phyloP scores from a whole-genome alignment of 2,888 invertebrate genomes.

The Acanthosepion pharaonis region DNA sequence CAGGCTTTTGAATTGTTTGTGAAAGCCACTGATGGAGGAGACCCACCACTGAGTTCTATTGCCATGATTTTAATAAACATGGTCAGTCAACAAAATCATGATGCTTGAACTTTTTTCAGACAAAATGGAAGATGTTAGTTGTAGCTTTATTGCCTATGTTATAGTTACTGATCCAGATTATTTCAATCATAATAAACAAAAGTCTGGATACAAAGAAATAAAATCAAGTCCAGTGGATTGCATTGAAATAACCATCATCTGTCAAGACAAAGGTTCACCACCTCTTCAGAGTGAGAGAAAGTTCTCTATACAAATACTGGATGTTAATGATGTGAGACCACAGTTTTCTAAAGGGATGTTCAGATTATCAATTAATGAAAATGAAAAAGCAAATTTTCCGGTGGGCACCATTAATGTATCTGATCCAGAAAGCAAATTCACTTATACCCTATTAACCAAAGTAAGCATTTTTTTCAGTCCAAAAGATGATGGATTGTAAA shows the following conservation, averaged over 20 bases:
- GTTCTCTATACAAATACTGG: background rate
- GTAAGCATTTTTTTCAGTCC: background rate
- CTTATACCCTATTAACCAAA: background rate
- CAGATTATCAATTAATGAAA: background rate
- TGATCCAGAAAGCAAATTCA: background rate
- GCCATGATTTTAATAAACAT: background rate
- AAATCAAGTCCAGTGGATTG: background rate
- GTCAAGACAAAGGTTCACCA: background rate
- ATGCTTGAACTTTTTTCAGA: background rate
- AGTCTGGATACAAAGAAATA: background rate
- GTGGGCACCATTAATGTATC: background rate
- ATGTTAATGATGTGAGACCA: background rate
- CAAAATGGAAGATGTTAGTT: background rate
- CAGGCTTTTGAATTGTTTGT: background rate
- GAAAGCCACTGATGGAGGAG: background rate
- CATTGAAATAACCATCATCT: background rate
- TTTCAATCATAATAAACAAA: background rate
- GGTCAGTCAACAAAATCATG: background rate
- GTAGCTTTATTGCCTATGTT: background rate
- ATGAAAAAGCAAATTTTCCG: background rate
- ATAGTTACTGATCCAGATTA: conserved; percentile 2
- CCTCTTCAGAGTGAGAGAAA: background rate
- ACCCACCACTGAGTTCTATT: background rate
- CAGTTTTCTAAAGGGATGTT: background rate
- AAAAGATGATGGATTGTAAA: background rate